Evolutionary conservation across 2,888 invertebrate species (phyloP).

Genomic region (Diarsia dahlii): DNA sequence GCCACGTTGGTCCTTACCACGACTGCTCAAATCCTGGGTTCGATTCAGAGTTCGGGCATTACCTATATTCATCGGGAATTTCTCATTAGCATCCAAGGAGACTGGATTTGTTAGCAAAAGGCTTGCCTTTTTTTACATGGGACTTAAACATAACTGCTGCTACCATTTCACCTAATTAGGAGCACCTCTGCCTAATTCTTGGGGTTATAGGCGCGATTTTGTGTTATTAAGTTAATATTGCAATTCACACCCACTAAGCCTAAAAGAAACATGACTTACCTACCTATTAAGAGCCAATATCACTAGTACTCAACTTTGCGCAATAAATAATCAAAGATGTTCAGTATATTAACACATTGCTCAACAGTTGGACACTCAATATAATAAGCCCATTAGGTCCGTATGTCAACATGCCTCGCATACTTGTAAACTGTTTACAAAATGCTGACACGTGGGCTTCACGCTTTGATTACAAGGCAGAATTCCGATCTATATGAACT

Average conservation of each 20-base stretch:
- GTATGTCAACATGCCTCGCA: slow-evolving; percentile 39
- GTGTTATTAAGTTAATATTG: not conserved
- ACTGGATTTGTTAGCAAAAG: no score
- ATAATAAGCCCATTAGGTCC: slow-evolving; percentile 28
- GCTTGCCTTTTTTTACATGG: no score
- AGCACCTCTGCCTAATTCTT: no score
- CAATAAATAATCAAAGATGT: slow-evolving; percentile 26
- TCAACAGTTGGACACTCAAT: slow-evolving; percentile 15
- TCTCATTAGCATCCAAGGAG: no score
- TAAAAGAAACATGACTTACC: not conserved
- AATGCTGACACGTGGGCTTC: slow-evolving; percentile 31
- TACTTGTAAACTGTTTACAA: slow-evolving; percentile 47
- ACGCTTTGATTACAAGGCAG: slow-evolving; percentile 33
- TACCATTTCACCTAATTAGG: no score
- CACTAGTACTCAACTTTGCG: slow-evolving; percentile 1
- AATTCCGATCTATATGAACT: slow-evolving; percentile 25
- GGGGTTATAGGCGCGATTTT: no score
- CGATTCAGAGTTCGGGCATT: no score
- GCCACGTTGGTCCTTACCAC: no score
- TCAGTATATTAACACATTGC: slow-evolving; percentile 30
- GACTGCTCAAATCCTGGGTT: no score
- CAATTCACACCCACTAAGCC: slow-evolving; percentile 5
- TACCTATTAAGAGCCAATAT: not conserved
- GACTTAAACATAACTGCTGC: no score
- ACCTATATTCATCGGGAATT: no score